phyloP scores from a whole-genome alignment of 2,797 vertebrate genomes.

The Aplochiton taeniatus region DNA sequence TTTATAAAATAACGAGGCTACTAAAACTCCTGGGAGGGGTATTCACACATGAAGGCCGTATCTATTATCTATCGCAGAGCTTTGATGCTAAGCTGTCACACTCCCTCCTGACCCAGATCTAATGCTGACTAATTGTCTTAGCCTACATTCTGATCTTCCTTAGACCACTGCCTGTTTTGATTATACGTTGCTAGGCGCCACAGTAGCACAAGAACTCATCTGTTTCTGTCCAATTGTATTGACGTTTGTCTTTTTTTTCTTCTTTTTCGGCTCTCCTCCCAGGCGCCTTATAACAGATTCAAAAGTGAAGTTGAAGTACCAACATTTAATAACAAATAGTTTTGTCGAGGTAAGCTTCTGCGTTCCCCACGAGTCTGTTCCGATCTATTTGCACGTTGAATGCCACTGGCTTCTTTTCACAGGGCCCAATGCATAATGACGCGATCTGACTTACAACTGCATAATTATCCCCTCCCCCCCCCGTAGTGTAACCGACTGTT shows the following conservation, averaged over 20 bases:
- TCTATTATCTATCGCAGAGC: slow-evolving; percentile 22
- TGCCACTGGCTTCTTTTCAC: background rate
- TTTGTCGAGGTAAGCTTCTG: slow-evolving; percentile 97
- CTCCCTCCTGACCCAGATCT: slow-evolving; percentile 14
- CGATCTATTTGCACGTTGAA: slow-evolving; percentile 1
- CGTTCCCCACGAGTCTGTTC: background rate
- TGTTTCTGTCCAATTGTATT: slow-evolving; percentile 32
- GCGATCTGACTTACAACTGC: background rate
- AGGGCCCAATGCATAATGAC: background rate
- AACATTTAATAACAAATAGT: slow-evolving; percentile 99
- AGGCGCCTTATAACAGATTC: slow-evolving; percentile 99
- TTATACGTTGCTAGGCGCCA: slow-evolving; percentile 5
- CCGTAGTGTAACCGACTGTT: slow-evolving; percentile 97
- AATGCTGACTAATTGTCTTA: slow-evolving; percentile 72
- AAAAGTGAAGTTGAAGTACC: slow-evolving; percentile 99
- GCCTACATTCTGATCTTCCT: slow-evolving; percentile 64
- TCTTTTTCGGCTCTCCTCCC: too few species aligned
- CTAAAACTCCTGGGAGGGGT: background rate
- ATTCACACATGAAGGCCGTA: background rate
- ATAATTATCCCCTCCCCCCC: slow-evolving; percentile 22
- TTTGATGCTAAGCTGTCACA: slow-evolving; percentile 47
- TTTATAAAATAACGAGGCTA: background rate
- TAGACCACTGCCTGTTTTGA: slow-evolving; percentile 8
- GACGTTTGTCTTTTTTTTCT: slow-evolving; percentile 41
- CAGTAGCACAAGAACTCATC: background rate